Base-by-base conservation (phyloP, 2,888 invertebrate genomes). In the Synanthedon vespiformis region DNA sequence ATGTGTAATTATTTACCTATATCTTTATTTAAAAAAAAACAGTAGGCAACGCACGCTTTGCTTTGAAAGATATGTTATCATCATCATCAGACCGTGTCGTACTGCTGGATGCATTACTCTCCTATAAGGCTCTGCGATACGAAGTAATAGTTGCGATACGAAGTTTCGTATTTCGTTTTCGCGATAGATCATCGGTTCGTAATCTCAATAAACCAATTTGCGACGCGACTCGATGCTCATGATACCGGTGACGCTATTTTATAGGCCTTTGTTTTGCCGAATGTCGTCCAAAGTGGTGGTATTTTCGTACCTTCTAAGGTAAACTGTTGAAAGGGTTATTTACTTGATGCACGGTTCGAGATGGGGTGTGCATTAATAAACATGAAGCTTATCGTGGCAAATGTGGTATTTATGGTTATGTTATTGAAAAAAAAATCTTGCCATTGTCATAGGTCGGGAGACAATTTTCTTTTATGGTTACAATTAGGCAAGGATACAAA, bases 191-290 rank as follows among this genome's bases (percentile, higher is more conserved):
- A 34, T 34, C 10, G 10, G 34, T 71, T 67, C 71, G 71, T 78
- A 75, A 75, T 77, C 77, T 75, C 81, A 79, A 81, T 82, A 81
- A 82, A 80, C 77, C 80, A 81, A 82, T 81, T 82, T 77, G 79
- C 72, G 75, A 75, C 57, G 57, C 59, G 65, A 44, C 14, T 44
- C 44, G 44, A 44, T 44, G 44, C 14, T 12, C 44, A 44, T 14
- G 44, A 68, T 67, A 67, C 63, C 48, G 34, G 59, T 55, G 63
- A 63, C 61, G 60, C 59, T 72, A 63, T 62, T 70, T 74, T 74
- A 72, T 70, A 62, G 63, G 56, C 68, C 67, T 74, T 74, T 77
- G 77, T 77, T 72, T 68, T 50, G 4, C 44, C 44, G 44, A 44
- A 44, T 44, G 44, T 44, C 44, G n/a, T 13, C 44, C 44, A 14